Base-by-base conservation (phyloP, 2,113 vertebrate species). In the Urocitellus parryii region DNA sequence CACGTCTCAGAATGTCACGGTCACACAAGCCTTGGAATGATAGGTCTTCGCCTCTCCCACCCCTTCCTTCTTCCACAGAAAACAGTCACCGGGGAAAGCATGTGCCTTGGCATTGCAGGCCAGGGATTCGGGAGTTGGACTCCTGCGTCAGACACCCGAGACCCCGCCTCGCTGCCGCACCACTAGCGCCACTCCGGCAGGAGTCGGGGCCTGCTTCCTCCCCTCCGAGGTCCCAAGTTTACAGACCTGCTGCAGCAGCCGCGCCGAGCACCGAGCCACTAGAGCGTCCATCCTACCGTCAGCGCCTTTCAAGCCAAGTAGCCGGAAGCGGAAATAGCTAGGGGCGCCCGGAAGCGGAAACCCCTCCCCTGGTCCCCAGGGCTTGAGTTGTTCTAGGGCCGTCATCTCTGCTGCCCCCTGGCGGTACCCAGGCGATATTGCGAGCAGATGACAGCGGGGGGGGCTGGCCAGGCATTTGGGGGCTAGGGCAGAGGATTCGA, bases 161-260 rank as follows among this genome's bases (percentile, higher is more conserved):
- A 22, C 29, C 58, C 17, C 58, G 17, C 27, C 63, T 67, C 63
- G 10, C 70, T 8, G 72, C 42, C 42, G 11, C 10, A 14, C 6
- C 14, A 1, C 24, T 1, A 56, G 61, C 2, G 65, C 53, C 37
- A 39, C 39, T 39, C 2, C 2, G 39, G 39, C 39, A 39, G 39
- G 39, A 39, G 39, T 24, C 5, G 5, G 34, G 25, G 11, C 72
- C 42, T 2, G 14, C 1, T 12, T 27, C 37, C 37, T 68, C 27
- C 42, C 51, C 45, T 24, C 29, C 22, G 25, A 17, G 3, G 34
- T 2, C 51, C 70, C 92, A 8, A 0, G 61, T 1, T 45, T 10
- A 39, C 98, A 95, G 8, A 99, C 99, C 99, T 99, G 99, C 96
- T 98, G 98, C 53, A 98, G 97, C 42, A 99, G 97, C 51, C 99